phyloP scores from a whole-genome alignment of 2,888 invertebrate genomes.

The Metalampra italica region DNA sequence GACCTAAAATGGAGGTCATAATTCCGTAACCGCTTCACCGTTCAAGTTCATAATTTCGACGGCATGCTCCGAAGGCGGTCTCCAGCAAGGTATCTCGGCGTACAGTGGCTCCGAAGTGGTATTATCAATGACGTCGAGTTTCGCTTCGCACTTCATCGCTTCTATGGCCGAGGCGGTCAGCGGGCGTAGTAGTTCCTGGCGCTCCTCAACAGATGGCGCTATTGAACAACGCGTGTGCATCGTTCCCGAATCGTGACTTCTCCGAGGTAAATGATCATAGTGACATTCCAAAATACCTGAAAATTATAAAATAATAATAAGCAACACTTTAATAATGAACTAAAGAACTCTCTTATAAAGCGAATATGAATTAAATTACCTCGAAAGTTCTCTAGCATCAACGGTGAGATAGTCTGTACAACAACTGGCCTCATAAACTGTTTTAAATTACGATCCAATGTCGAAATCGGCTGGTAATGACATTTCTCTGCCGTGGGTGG shows the following conservation, averaged over 20 bases:
- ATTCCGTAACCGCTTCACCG: slow-evolving; percentile 73
- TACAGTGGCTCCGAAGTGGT: slow-evolving; percentile 80
- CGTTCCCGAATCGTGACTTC: slow-evolving; percentile 53
- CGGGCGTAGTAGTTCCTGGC: slow-evolving; percentile 43
- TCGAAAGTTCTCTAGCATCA: slow-evolving; percentile 79
- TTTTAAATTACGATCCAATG: slow-evolving; percentile 66
- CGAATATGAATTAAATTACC: slow-evolving; percentile 40
- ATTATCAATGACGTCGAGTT: slow-evolving; percentile 56
- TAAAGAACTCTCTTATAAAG: slow-evolving; percentile 1
- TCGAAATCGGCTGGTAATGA: slow-evolving; percentile 74
- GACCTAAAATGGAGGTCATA: slow-evolving; percentile 45
- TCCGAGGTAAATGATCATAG: slow-evolving; percentile 79
- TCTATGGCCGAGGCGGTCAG: slow-evolving; percentile 64
- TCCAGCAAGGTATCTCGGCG: slow-evolving; percentile 82
- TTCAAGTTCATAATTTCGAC: slow-evolving; percentile 62
- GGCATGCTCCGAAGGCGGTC: slow-evolving; percentile 68
- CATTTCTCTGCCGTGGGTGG: slow-evolving; percentile 68
- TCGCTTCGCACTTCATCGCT: slow-evolving; percentile 66
- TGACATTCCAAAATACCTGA: slow-evolving; percentile 78
- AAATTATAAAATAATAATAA: slow-evolving; percentile 13
- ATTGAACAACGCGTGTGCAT: slow-evolving; percentile 41
- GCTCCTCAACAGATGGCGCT: slow-evolving; percentile 53
- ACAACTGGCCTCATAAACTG: slow-evolving; percentile 74
- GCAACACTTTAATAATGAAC: not conserved
- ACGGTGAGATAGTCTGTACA: slow-evolving; percentile 69